phyloP scores from a whole-genome alignment of 2,888 invertebrate species.

The Drosophila diplacantha region DNA sequence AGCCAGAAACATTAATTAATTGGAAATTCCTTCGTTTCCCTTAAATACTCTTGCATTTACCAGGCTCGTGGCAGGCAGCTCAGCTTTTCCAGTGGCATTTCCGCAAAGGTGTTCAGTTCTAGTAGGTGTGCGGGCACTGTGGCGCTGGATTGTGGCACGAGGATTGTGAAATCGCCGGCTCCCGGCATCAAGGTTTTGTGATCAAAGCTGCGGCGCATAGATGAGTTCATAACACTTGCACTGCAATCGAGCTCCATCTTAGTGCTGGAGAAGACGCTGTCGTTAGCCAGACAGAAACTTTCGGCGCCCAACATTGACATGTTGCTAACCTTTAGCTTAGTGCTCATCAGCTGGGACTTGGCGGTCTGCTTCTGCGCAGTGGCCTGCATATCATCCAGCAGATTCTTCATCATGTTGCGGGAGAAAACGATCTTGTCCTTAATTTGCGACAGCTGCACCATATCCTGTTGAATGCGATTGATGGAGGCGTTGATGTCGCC shows the following conservation, averaged over 20 bases:
- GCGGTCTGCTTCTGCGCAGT: slow-evolving; percentile 42
- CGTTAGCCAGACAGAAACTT: slow-evolving; percentile 62
- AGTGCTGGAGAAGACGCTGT: slow-evolving; percentile 75
- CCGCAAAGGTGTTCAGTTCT: slow-evolving; percentile 72
- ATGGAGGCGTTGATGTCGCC: slow-evolving; percentile 69
- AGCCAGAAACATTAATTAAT: slow-evolving; percentile 12
- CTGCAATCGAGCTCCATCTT: slow-evolving; percentile 74
- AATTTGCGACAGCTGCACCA: slow-evolving; percentile 73
- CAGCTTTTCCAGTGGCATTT: slow-evolving; percentile 71
- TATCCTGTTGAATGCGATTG: slow-evolving; percentile 74
- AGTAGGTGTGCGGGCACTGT: slow-evolving; percentile 65
- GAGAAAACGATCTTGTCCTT: slow-evolving; percentile 76
- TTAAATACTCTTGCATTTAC: slow-evolving; percentile 44
- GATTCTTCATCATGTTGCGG: slow-evolving; percentile 70
- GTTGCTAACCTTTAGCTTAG: slow-evolving; percentile 65
- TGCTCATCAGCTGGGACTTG: slow-evolving; percentile 67
- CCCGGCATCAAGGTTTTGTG: slow-evolving; percentile 48
- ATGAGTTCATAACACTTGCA: slow-evolving; percentile 45
- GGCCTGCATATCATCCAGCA: slow-evolving; percentile 69
- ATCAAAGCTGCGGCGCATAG: slow-evolving; percentile 50
- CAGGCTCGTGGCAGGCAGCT: slow-evolving; percentile 67
- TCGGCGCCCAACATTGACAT: slow-evolving; percentile 58
- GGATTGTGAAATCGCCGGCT: slow-evolving; percentile 19
- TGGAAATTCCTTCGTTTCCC: background rate
- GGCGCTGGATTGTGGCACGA: slow-evolving; percentile 13